Conservation (phyloP, 2,888 invertebrate genomes). For the Erebia epiphron region DNA sequence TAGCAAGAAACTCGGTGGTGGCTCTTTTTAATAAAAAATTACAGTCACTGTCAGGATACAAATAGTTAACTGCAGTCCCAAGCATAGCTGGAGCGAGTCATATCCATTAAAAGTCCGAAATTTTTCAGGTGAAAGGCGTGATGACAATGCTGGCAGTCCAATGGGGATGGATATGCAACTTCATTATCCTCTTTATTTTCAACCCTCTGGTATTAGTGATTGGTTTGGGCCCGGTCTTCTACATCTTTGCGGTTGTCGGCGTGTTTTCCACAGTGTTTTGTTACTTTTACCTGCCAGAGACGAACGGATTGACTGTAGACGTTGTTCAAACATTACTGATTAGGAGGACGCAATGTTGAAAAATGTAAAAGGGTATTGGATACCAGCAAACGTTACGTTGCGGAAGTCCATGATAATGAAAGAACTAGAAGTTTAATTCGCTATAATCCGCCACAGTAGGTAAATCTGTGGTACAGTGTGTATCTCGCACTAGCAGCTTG, state of each 20-base stretch:
- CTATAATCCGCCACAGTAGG: too few relatives aligned
- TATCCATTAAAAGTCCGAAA: not conserved
- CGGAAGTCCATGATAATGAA: too few relatives aligned
- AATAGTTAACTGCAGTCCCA: too few relatives aligned
- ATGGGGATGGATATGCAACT: conserved; percentile 59
- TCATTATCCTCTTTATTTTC: conserved; percentile 55
- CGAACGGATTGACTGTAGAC: conserved; percentile 58
- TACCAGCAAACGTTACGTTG: too few relatives aligned
- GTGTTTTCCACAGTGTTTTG: conserved; percentile 50
- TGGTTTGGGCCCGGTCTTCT: conserved; percentile 59
- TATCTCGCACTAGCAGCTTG: too few relatives aligned
- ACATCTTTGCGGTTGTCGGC: conserved; percentile 53
- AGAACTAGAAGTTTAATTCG: too few relatives aligned
- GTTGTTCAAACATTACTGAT: conserved; percentile 54
- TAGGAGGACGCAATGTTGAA: conserved; percentile 34
- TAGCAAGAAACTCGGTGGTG: too few relatives aligned
- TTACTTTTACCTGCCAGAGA: conserved; percentile 55
- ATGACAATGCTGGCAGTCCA: conserved; percentile 56
- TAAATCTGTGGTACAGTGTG: too few relatives aligned
- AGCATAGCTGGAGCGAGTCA: not conserved
- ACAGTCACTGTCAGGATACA: too few relatives aligned
- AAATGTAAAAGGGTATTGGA: not conserved
- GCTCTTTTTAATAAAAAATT: too few relatives aligned
- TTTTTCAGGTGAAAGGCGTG: conserved; percentile 55
- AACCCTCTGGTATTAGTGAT: conserved; percentile 51